Evolutionary conservation across 2,113 vertebrate genomes (phyloP), one percentile per base, ranked within the genome.

Genomic region (Bubo bubo): DNA sequence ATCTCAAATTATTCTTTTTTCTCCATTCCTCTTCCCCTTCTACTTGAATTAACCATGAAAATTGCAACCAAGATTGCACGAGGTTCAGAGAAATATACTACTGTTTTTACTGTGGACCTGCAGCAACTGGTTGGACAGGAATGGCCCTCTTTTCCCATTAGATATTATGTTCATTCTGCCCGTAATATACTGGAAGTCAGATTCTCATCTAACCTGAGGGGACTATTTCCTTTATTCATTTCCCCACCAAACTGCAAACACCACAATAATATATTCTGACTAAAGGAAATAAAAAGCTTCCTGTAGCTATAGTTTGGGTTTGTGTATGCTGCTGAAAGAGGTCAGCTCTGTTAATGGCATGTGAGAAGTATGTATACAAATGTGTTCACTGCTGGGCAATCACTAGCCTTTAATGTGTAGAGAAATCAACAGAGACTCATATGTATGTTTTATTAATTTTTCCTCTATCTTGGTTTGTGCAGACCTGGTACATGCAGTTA

Each of bases 361-460:
- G 37, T 73, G 41, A 82, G 81, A 76, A 60, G 50, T 58, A 73
- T 27, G 41, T 93, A 47, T 17, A 95, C 85, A 83, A 79, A 88
- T 0, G 4, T 50, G 50, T 87, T 85, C 41, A 74, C 82, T 86
- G 67, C 88, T 93, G 63, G 88, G 79, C 71, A 76, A 74, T 41
- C 82, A 49, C 59, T 66, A 18, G 32, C 59, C 74, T 93, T 95
- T 93, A 92, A 88, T 41, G 53, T 50, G 58, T 17, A 52, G 45
- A 41, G 74, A 93, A 94, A 88, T 86, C 93, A 93, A 67, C 63
- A 88, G 92, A 95, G 84, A 43, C 79, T 93, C 76, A 12, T 68
- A 62, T 4, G 17, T 55, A 88, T 56, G 32, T 91, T 97, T 96
- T 90, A 83, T 88, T 95, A 92, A 96, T 94, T 96, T 82, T 93